These are phyloP conservation scores for Actinernus sp. DNA, from an alignment of 92 coral and sea anemone genomes.

Conservation along the genomic window DNA sequence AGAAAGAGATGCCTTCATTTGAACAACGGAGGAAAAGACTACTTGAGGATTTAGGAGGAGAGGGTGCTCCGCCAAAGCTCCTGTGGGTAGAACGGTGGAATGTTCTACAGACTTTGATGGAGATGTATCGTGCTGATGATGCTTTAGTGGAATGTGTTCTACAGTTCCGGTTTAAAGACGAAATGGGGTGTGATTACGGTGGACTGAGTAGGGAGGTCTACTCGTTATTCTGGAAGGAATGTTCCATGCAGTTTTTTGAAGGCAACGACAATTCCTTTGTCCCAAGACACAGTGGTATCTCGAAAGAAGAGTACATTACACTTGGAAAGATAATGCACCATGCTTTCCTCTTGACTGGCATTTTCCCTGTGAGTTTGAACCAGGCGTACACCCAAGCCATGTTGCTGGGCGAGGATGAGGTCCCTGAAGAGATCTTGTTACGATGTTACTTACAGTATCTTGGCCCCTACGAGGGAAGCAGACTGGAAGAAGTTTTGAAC, in stretches of 20 bases:
- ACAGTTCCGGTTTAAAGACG: constrained; percentile 14
- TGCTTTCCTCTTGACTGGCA: constrained; percentile 22
- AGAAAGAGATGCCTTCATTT: not conserved
- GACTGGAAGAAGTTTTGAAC: constrained; percentile 2
- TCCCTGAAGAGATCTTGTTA: constrained; percentile 16
- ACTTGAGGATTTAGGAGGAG: not conserved
- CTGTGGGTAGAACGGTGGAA: constrained; percentile 9
- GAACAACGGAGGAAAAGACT: constrained; percentile 16
- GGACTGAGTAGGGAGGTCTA: constrained; percentile 35
- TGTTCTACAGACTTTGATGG: constrained; percentile 2
- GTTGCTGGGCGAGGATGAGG: constrained; percentile 13
- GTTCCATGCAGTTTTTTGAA: constrained; percentile 13
- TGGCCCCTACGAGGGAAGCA: constrained; percentile 7
- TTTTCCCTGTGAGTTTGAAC: constrained; percentile 26
- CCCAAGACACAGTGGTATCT: constrained; percentile 26
- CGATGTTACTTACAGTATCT: constrained; percentile 5
- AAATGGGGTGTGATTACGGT: constrained; percentile 12
- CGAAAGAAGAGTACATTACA: constrained; percentile 11
- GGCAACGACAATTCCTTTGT: constrained; percentile 24
- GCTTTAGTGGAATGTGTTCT: not conserved
- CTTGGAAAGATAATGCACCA: constrained; percentile 21
- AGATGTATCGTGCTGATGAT: constrained; percentile 7
- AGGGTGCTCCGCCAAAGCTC: constrained; percentile 5
- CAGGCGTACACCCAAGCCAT: constrained; percentile 31
- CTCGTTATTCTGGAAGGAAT: constrained; percentile 28